Base-by-base conservation (phyloP, 1,140 invertebrate species). In the Schmidtea mediterranea region DNA sequence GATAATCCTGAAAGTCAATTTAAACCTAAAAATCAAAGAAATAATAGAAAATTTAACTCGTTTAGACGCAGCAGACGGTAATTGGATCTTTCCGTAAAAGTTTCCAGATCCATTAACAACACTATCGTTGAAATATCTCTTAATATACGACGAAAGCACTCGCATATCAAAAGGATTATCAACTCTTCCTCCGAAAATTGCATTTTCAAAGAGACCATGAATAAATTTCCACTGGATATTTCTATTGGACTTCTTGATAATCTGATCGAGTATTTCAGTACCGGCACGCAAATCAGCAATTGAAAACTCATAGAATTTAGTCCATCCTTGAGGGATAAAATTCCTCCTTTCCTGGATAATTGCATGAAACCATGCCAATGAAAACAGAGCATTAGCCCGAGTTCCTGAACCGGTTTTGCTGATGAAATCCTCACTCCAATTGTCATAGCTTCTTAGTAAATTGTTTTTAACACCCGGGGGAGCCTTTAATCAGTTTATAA, bases 241-340 rank as follows among this genome's bases (percentile, higher is more conserved):
- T 26, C 32, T 16, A 5, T 46, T 6, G n/a, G 22, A 18, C 13
- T 49, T 47, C 23, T 49, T 16, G 9, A 48, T 19, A 2, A 76
- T 56, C 59, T 73, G 71, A 22, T 76, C 71, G 1, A 81, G 68
- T 23, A 84, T 68, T 48, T 78, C 73, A 39, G 76, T 67, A 1
- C 77, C 79, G 2, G 79, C 77, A 49, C 75, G 71, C 0, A 89
- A 64, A 65, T 90, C 84, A 1, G 76, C 72, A 53, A 79, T 74
- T 36, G 75, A 80, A 66, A 87, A 89, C 57, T 89, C 82, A 62
- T 90, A 90, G 59, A 75, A 78, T 60, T 79, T 80, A 0, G 74
- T 76, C 80, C 80, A 83, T 1, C 79, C 80, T 68, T 79, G 76
- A 6, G 78, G 80, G 54, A 84, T 80, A 58, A 75, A 87, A 52